phyloP scores from a whole-genome alignment of 2,113 vertebrate species.

The Anhinga anhinga region DNA sequence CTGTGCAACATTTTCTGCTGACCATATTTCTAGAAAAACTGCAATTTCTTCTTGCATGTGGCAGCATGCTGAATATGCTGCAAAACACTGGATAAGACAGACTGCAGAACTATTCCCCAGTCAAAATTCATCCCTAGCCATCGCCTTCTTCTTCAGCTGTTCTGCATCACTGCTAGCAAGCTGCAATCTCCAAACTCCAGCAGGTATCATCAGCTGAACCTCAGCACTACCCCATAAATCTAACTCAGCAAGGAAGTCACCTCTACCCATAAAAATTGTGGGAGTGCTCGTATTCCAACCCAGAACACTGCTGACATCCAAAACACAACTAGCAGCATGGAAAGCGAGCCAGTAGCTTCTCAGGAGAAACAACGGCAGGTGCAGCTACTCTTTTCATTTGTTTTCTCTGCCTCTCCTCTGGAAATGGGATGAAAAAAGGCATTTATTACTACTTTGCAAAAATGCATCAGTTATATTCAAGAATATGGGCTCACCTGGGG shows the following conservation, averaged over 20 bases:
- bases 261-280: neutral
- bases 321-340: neutral
- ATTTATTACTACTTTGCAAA: neutral
- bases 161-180: neutral
- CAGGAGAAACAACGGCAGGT: neutral
- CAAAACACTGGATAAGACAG: neutral
- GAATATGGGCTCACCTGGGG: neutral
- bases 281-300: neutral
- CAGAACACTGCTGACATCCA: neutral
- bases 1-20: neutral
- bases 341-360: neutral
- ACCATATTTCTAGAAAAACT: neutral
- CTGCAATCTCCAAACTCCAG: neutral
- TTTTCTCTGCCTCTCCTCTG: neutral
- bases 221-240: neutral
- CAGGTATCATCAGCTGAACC: neutral
- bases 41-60: neutral
- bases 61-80: neutral
- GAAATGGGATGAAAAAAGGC: neutral
- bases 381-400: neutral
- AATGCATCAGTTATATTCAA: neutral
- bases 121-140: neutral
- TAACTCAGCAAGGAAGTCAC: neutral
- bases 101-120: neutral
- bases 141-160: neutral